These are phyloP conservation scores for Lasioglossum pauxillum DNA, from an alignment of 2,888 invertebrate species.

Conservation along the genomic window DNA sequence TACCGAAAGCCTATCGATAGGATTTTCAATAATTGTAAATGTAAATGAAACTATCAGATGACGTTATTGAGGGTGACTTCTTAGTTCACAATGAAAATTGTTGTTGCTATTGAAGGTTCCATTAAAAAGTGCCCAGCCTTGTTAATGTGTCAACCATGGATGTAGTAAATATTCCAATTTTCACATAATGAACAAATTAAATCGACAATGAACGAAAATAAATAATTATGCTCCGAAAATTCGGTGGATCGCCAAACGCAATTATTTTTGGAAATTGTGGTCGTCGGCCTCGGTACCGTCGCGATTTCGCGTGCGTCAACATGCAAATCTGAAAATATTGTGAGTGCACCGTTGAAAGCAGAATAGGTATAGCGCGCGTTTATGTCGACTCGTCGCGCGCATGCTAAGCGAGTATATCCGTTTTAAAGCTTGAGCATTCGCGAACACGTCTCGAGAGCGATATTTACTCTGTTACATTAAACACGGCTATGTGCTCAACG, in stretches of 20 bases:
- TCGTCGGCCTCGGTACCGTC: not conserved
- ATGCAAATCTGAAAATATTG: conserved; percentile 40
- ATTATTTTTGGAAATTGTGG: not conserved
- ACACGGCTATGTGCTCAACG: not conserved
- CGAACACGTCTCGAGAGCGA: not conserved
- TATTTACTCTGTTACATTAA: conserved; percentile 19
- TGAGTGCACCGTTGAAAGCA: conserved; percentile 32
- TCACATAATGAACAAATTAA: too few relatives aligned
- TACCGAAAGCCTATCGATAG: too few relatives aligned
- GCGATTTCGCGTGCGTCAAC: conserved; percentile 33
- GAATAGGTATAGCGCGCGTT: conserved; percentile 35
- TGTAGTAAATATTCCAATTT: too few relatives aligned
- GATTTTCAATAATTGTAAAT: too few relatives aligned
- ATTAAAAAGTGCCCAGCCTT: too few relatives aligned
- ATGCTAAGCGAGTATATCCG: conserved; percentile 31
- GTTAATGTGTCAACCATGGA: too few relatives aligned
- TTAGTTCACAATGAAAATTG: too few relatives aligned
- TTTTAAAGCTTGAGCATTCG: conserved; percentile 17
- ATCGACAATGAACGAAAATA: too few relatives aligned
- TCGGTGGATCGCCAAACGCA: not conserved
- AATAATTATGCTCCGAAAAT: not conserved
- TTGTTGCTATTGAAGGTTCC: too few relatives aligned
- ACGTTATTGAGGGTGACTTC: too few relatives aligned
- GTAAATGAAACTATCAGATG: too few relatives aligned
- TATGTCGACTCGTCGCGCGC: conserved; percentile 37